These are phyloP conservation scores for Cyclargus thomasi DNA, from an alignment of 1,140 invertebrate genomes.

Conservation along the genomic window DNA sequence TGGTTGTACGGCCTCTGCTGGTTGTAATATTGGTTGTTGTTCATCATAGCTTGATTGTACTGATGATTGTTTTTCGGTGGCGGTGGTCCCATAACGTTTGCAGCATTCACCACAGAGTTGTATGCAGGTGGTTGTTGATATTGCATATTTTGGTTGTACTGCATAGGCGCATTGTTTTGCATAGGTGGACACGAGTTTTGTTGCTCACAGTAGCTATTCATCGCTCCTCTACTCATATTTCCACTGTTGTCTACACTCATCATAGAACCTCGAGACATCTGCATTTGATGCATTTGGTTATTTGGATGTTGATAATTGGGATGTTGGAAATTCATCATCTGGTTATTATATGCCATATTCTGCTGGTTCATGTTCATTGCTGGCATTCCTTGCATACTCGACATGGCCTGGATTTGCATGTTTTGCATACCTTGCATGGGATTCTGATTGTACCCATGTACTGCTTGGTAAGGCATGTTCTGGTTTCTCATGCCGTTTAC, in stretches of 20 bases:
- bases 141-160: constrained; percentile 51
- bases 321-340: constrained; percentile 68
- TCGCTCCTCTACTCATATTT: constrained; percentile 51
- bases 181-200: constrained; percentile 38
- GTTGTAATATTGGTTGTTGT: constrained; percentile 66
- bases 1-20: constrained; percentile 63
- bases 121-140: constrained; percentile 63
- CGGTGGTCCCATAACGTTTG: constrained; percentile 63
- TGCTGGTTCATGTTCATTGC: constrained; percentile 35
- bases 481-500: constrained; percentile 46
- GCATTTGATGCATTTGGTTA: constrained; percentile 63
- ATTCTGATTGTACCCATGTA: constrained; percentile 47
- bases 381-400: constrained; percentile 26
- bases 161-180: constrained; percentile 32
- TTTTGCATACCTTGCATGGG: constrained; percentile 30
- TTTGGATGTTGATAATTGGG: constrained; percentile 61
- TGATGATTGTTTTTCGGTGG: constrained; percentile 68
- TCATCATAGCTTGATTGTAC: constrained; percentile 64
- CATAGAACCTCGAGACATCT: constrained; percentile 60
- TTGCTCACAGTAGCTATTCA: constrained; percentile 55
- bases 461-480: constrained; percentile 59
- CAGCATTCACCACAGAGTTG: constrained; percentile 46
- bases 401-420: constrained; percentile 29
- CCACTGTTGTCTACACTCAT: constrained; percentile 68
- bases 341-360: constrained; percentile 52